Evolutionary conservation across 2,888 invertebrate genomes (phyloP), one percentile per base, ranked within the genome.

Genomic region (Petrophora chlorosata): DNA sequence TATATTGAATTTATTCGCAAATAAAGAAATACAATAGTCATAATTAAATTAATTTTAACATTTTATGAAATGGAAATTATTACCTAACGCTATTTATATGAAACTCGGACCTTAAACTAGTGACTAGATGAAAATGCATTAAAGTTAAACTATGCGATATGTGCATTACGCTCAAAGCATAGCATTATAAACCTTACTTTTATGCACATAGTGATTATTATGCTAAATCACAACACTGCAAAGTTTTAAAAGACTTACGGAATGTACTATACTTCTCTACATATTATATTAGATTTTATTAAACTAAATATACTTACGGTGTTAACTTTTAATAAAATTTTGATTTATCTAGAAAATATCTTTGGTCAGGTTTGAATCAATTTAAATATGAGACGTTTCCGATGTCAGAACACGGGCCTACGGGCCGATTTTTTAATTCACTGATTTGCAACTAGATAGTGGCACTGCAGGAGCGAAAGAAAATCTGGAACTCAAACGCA

Each of bases 191-290:
- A 70, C 35, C 61, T 67, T 72, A 72, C 46, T 13, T 5, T 3
- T 54, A 60, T 52, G 22, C 23, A 16, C 57, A 63, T 51, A 56
- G 9, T 19, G 26, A 30, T 19, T 22, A 61, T 62, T 65, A 67
- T 50, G 45, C 67, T 76, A 74, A 73, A 77, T 82, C 82, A 82
- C 81, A 82, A 82, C 81, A 76, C 76, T 67, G 76, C 74, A 76
- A 62, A 70, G 64, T 65, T n/a, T 64, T 63, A 62, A 66, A 67
- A 51, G 60, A 58, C 53, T 61, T 61, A 59, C 64, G 76, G 72
- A 77, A 79, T 76, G 77, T 63, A 39, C 32, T 16, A 32, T 9
- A 12, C 40, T 30, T 17, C 35, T 19, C 13, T 17, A 19, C 5
- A 32, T 19, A 13, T 13, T 39, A 38, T 12, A 35, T 46, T 36